A percentile compares a stretch with the other conserved stretches of the same genome.
Conservation (phyloP, 2,888 invertebrate genomes). For the Sinhomidia bicolor region DNA sequence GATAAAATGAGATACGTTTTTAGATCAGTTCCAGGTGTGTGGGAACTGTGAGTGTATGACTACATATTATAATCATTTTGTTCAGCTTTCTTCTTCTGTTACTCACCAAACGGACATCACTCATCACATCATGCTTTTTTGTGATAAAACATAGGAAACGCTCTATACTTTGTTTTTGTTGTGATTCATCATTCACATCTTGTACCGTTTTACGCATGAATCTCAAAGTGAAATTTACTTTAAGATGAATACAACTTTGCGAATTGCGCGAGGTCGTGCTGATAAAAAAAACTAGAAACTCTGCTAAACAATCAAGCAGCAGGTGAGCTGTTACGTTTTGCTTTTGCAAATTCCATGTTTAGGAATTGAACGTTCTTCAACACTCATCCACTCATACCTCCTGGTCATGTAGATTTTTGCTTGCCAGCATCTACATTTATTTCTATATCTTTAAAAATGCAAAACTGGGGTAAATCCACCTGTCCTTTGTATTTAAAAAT, state of each 20-base stretch:
- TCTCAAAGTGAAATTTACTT: too few relatives aligned
- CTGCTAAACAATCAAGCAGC: background rate
- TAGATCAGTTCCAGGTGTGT: slow-evolving; percentile 53
- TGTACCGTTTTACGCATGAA: background rate
- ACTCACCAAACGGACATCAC: background rate
- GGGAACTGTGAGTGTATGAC: too few relatives aligned
- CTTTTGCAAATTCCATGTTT: too few relatives aligned
- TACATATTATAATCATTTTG: too few relatives aligned
- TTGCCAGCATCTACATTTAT: background rate
- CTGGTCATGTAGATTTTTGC: background rate
- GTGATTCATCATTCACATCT: background rate
- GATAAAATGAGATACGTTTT: background rate
- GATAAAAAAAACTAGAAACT: too few relatives aligned
- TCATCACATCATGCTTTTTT: too few relatives aligned
- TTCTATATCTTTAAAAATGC: background rate
- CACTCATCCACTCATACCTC: too few relatives aligned
- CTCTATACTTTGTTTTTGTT: background rate
- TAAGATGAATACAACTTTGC: too few relatives aligned
- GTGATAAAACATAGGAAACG: background rate
- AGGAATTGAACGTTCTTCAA: too few relatives aligned
- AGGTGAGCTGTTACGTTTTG: background rate
- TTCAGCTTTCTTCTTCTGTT: too few relatives aligned
- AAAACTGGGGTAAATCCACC: slow-evolving; percentile 45
- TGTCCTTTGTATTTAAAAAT: slow-evolving; percentile 28
- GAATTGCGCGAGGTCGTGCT: background rate